phyloP scores from a whole-genome alignment of 1,140 invertebrate species.

The Oryctes rhinoceros region DNA sequence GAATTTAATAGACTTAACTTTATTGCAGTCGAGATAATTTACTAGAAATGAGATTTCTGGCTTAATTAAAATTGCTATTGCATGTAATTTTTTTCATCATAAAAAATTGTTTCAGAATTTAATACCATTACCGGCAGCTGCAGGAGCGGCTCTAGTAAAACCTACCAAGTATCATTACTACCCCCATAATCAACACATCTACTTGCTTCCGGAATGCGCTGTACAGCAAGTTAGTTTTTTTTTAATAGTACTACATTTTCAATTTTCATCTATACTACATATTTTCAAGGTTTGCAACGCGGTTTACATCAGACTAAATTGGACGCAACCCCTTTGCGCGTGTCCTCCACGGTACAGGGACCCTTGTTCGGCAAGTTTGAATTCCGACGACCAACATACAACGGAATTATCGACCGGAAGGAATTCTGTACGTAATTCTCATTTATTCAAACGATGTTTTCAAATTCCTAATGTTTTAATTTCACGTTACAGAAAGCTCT shows the following conservation, averaged over 20 bases:
- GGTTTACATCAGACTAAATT: conserved; percentile 89
- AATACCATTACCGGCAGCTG: conserved; percentile 74
- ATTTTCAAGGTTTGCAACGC: conserved; percentile 83
- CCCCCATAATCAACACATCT: conserved; percentile 92
- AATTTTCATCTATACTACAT: conserved; percentile 49
- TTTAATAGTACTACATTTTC: not conserved
- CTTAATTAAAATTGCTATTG: not conserved
- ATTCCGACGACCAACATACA: conserved; percentile 90
- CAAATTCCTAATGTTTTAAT: not conserved
- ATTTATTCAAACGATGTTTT: not conserved
- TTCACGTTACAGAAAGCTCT: conserved; percentile 71
- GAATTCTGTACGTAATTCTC: conserved; percentile 13
- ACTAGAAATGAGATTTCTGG: too few species aligned
- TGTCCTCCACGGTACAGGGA: conserved; percentile 86
- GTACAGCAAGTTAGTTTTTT: conserved; percentile 79
- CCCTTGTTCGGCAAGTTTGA: conserved; percentile 87
- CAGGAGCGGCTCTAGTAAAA: conserved; percentile 75
- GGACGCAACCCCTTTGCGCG: conserved; percentile 90
- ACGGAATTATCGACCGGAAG: conserved; percentile 84
- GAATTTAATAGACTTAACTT: too few species aligned
- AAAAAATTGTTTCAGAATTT: conserved; percentile 68
- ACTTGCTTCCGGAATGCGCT: conserved; percentile 89
- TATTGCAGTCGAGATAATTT: too few species aligned
- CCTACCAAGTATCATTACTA: conserved; percentile 93
- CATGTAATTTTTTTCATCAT: not conserved